These are phyloP conservation scores for Tragulus kanchil DNA, from an alignment of 2,113 vertebrate species.

Conservation along the genomic window DNA sequence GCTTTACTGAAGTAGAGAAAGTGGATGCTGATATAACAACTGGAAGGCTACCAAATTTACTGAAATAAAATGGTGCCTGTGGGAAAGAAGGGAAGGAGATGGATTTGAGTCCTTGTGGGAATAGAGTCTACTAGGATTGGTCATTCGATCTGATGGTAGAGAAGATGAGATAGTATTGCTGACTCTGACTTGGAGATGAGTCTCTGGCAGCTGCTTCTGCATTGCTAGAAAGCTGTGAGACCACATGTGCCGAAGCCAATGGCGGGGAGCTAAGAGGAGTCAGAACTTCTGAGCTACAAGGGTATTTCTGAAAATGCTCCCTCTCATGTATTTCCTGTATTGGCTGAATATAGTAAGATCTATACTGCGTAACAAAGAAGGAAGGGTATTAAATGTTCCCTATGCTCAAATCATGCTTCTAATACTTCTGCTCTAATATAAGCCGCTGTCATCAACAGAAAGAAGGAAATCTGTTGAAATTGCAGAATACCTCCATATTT, in stretches of 20 bases:
- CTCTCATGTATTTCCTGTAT: background rate
- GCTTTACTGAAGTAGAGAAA: background rate
- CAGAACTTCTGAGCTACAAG: background rate
- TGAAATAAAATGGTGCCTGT: background rate
- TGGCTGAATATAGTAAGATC: background rate
- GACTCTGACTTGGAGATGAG: background rate
- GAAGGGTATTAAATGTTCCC: background rate
- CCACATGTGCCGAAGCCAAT: fast-evolving
- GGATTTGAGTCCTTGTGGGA: background rate
- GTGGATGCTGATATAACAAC: background rate
- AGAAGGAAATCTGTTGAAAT: background rate
- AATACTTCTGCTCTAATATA: background rate
- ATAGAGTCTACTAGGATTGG: background rate
- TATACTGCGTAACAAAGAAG: background rate
- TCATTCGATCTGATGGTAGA: background rate
- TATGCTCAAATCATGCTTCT: background rate
- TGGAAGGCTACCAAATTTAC: background rate
- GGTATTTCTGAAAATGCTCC: background rate
- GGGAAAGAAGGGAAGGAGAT: background rate
- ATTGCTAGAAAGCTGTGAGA: background rate
- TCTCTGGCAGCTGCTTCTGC: background rate
- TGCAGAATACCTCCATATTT: background rate
- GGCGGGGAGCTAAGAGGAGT: background rate
- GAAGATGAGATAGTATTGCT: background rate
- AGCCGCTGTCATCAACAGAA: background rate